These are phyloP conservation scores for Pseudococcus viburni DNA, from an alignment of 2,888 invertebrate genomes.

Conservation along the genomic window DNA sequence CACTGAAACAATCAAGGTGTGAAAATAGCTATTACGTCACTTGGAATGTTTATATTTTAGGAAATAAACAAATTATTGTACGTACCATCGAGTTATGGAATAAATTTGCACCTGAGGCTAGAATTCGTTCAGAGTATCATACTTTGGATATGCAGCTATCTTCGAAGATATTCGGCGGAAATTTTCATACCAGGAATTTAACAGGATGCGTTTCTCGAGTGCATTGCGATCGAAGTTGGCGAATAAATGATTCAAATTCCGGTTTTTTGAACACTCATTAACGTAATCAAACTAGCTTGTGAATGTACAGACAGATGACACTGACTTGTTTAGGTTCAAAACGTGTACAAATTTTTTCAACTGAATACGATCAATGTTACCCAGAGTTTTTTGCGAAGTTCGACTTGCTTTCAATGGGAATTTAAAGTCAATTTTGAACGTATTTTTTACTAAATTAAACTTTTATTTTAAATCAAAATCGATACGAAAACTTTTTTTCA, in stretches of 20 bases:
- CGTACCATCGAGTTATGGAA: neutral
- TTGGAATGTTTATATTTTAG: neutral
- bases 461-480: neutral
- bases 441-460: neutral
- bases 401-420: neutral
- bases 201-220: neutral
- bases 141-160: neutral
- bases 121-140: neutral
- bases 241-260: neutral
- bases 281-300: constrained; percentile 27
- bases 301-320: neutral
- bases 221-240: neutral
- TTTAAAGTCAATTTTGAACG: neutral
- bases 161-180: neutral
- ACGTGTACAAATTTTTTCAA: constrained; percentile 2
- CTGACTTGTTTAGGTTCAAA: constrained; percentile 21
- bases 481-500: too few relatives aligned
- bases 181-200: neutral
- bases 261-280: neutral
- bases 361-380: neutral
- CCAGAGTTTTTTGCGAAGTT: neutral
- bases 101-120: neutral
- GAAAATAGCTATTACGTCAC: neutral
- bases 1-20: neutral
- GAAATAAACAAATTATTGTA: neutral